phyloP scores from a whole-genome alignment of 2,797 vertebrate species.

The Borostomias antarcticus region DNA sequence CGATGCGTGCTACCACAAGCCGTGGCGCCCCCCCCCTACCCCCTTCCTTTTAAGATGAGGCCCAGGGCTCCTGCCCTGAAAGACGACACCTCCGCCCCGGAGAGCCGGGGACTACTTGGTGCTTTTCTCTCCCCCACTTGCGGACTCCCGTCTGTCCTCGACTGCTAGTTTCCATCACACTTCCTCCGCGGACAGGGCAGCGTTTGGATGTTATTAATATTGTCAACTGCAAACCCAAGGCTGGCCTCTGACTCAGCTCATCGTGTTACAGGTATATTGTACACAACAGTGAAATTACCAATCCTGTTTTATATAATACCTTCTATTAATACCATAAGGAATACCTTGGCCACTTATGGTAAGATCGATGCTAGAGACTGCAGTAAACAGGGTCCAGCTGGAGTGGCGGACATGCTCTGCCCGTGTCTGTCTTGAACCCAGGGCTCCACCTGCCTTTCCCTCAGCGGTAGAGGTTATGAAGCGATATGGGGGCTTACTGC shows the following conservation, averaged over 20 bases:
- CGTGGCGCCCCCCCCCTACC: conserved; percentile 62
- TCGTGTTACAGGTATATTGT: conserved; percentile 71
- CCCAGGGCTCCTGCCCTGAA: conserved; percentile 63
- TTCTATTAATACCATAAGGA: conserved; percentile 66
- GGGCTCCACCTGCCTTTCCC: background rate
- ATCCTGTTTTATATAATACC: conserved; percentile 61
- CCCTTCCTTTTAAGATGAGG: conserved; percentile 69
- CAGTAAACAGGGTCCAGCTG: background rate
- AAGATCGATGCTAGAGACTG: too few species aligned
- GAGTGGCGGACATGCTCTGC: background rate
- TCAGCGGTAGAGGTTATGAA: too few species aligned
- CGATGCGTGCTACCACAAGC: conserved; percentile 42
- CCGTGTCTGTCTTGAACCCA: background rate
- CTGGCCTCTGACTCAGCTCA: conserved; percentile 58
- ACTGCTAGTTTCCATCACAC: conserved; percentile 74
- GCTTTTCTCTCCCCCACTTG: conserved; percentile 65
- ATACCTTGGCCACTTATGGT: conserved; percentile 64
- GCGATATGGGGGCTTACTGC: background rate
- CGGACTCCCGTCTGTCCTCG: conserved; percentile 67
- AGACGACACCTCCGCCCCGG: conserved; percentile 60
- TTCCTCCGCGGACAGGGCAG: conserved; percentile 61
- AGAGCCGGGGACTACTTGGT: conserved; percentile 59
- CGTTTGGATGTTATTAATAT: conserved; percentile 65
- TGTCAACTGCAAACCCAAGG: conserved; percentile 66
- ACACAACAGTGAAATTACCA: conserved; percentile 60